Evolutionary conservation across 2,113 vertebrate genomes (phyloP).

Genomic region (Odocoileus hemionus): DNA sequence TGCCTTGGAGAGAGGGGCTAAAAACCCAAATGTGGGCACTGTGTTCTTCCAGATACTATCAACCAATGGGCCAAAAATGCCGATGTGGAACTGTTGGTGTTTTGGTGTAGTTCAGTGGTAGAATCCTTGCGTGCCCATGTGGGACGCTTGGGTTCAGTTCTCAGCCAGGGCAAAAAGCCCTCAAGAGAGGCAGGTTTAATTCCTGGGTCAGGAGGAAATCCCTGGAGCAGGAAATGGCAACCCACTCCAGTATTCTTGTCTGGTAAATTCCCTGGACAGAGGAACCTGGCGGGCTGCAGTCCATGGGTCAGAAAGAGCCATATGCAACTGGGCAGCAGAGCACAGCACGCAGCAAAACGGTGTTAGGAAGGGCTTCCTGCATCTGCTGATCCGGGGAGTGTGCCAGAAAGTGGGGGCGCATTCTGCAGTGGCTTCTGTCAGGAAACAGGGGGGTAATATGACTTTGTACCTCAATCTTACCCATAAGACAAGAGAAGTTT

Average conservation of each 20-base stretch:
- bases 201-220: neutral
- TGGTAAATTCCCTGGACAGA: neutral
- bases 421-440: neutral
- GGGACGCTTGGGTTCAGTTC: neutral
- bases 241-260: neutral
- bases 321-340: neutral
- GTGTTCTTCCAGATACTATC: neutral
- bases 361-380: neutral
- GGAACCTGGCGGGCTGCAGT: neutral
- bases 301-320: neutral
- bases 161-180: neutral
- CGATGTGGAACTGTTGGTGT: neutral
- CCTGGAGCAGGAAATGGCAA: neutral
- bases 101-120: neutral
- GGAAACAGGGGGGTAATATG: neutral
- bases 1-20: neutral
- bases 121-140: neutral
- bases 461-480: neutral
- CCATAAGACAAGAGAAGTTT: neutral
- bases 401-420: neutral
- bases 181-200: neutral
- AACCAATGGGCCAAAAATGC: rapidly evolving
- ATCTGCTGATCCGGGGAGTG: neutral
- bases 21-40: neutral
- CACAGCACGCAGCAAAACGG: neutral